Evolutionary conservation across 2,113 vertebrate species (phyloP).

Genomic region (Labrus mixtus): DNA sequence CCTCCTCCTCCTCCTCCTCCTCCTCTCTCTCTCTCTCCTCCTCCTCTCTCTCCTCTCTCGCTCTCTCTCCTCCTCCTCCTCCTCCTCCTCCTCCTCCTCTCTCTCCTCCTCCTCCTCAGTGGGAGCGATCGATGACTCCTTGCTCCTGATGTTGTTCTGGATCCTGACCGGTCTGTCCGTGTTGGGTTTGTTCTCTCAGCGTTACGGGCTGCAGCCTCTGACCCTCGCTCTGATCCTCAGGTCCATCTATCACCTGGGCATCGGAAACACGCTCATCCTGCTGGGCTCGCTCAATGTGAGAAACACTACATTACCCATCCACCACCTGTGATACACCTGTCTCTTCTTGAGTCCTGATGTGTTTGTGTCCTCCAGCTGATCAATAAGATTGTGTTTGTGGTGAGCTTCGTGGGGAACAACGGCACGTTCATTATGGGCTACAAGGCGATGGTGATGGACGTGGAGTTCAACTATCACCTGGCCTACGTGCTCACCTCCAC

Average conservation of each 20-base stretch:
- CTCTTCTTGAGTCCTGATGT: background rate
- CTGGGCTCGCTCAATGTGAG: constrained; percentile 87
- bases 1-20: background rate
- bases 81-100: too few relatives aligned
- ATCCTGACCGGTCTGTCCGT: constrained; percentile 91
- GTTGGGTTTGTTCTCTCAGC: constrained; percentile 89
- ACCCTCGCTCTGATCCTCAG: constrained; percentile 91
- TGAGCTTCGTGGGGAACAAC: constrained; percentile 98
- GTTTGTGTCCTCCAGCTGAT: constrained; percentile 85
- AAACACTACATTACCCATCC: background rate
- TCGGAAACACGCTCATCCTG: constrained; percentile 92
- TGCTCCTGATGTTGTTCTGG: constrained; percentile 94
- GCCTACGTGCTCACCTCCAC: constrained; percentile 95
- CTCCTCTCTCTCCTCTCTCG: too few relatives aligned
- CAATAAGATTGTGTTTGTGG: constrained; percentile 97
- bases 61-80: background rate
- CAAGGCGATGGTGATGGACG: constrained; percentile 97
- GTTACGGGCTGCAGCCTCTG: constrained; percentile 91
- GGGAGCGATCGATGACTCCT: constrained; percentile 91
- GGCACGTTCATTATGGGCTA: constrained; percentile 98
- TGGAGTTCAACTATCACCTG: constrained; percentile 97
- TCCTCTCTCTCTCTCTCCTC: too few relatives aligned
- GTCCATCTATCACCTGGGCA: constrained; percentile 95
- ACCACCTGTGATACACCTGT: background rate
- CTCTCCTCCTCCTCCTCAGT: background rate